Conservation (phyloP, 2,113 vertebrate species). For the Ciconia maguari region DNA sequence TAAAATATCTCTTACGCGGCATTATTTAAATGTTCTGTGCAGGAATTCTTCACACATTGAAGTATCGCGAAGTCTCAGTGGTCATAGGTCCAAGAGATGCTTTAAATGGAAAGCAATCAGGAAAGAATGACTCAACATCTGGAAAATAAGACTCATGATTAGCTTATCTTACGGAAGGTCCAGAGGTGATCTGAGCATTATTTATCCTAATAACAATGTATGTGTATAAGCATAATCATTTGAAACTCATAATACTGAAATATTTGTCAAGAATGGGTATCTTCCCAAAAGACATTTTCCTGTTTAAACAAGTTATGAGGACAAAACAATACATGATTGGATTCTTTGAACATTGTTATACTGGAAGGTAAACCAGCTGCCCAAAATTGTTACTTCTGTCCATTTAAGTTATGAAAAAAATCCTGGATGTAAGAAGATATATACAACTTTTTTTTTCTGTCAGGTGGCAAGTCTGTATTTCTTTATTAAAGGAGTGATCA, state of each 20-base stretch:
- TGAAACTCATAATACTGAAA: not conserved
- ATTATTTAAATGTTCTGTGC: not conserved
- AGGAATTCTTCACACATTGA: not conserved
- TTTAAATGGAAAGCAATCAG: not conserved
- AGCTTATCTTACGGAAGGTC: not conserved
- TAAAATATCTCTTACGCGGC: not conserved
- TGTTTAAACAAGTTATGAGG: not conserved
- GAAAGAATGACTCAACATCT: not conserved
- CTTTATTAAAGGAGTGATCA: not conserved
- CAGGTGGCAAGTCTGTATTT: not conserved
- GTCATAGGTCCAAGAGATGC: not conserved
- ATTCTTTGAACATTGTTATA: not conserved
- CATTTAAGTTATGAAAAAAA: not conserved
- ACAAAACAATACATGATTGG: not conserved
- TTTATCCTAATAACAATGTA: not conserved
- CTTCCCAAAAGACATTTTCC: not conserved
- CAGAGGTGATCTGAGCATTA: not conserved
- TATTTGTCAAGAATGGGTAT: not conserved
- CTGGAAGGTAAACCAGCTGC: not conserved
- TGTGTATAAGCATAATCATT: not conserved
- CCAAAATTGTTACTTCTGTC: not conserved
- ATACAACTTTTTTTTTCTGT: not conserved
- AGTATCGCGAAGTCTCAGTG: not conserved
- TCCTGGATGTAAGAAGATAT: not conserved
- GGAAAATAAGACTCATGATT: not conserved